Evolutionary conservation across 2,797 vertebrate genomes (phyloP), one percentile per base, ranked within the genome.

Genomic region (Hirundo rustica): DNA sequence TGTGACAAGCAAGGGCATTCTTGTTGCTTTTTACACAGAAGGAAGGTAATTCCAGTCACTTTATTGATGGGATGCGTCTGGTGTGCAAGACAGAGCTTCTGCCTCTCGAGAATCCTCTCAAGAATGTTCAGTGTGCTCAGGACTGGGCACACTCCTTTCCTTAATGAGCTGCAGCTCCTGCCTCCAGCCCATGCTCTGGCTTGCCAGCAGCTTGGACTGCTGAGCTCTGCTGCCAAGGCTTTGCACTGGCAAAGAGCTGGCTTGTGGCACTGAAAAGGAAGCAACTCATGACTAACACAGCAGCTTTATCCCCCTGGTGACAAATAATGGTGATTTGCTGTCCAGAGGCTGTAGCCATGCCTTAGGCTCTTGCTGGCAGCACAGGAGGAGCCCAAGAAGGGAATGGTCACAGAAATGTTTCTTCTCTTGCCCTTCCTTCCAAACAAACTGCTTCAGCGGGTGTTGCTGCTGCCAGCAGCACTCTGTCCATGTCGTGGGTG

Each of bases 361-460:
- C 65, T 78, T 51, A 27, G 23, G 38, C 23, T 77, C 22, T 34
- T 75, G 54, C 53, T 77, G 72, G 55, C 20, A 70, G 75, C 40
- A n/a, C 18, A 48, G 61, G 34, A 36, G 10, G 47, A 74, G 18
- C 23, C 32, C 8, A 10, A 75, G 54, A 64, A 84, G 18, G 25
- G 51, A 62, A 34, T 5, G 7, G 6, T 65, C 30, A 38, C 50
- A 71, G 62, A 65, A 91, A 54, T 18, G 11, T 3, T 64, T 64
- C 30, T 44, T 58, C 42, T 65, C 32, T 50, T 85, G 57, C 42
- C 29, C 12, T 45, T 50, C 50, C 38, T 88, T 50, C 67, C 44
- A 44, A 58, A n/a, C 4, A 1, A 79, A 44, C 18, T 9, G 7
- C 77, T 55, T 74, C 45, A 48, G 67, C 0, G 0, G 34, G 9